Conservation (phyloP, 2,113 vertebrate genomes). For the mouse (Mus musculus) region GRCm39 chr16:44562501-44563000, state of each 20-base stretch:
- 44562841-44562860: conserved; percentile 39
- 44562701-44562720: background rate
- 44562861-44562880: conserved; percentile 94
- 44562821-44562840: conserved; percentile 16
- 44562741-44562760: background rate
- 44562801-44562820: background rate
- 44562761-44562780: background rate
- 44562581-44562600: background rate
- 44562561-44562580: background rate
- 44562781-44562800: conserved; percentile 25
- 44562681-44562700: background rate
- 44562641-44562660: too few species aligned
- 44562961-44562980: conserved; percentile 89
- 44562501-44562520: background rate
- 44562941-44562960: conserved; percentile 95
- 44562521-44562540: background rate
- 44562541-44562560: background rate
- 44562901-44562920: conserved; percentile 91
- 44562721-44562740: background rate
- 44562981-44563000: conserved; percentile 45
- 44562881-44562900: conserved; percentile 97
- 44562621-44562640: background rate
- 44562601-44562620: background rate
- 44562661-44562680: background rate
- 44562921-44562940: conserved; percentile 92